Evolutionary conservation across 2,888 invertebrate species (phyloP).

Genomic region (Drosophila rubida): DNA sequence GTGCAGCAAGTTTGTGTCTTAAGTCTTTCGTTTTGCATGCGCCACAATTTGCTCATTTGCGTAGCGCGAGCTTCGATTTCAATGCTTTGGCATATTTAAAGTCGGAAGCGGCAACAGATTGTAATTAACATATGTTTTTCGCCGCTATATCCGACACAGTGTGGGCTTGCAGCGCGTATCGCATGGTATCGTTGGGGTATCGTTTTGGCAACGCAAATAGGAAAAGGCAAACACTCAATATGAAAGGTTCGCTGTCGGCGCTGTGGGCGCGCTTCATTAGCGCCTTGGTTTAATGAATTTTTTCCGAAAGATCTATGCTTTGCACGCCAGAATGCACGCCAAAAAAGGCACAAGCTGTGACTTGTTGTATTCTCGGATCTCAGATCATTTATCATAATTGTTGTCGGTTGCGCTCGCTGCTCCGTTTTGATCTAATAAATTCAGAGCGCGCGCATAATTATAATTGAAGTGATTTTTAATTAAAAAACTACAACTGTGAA

Average conservation of each 20-base stretch:
- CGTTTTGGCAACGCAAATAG: constrained; percentile 12
- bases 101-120: constrained; percentile 53
- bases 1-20: constrained; percentile 47
- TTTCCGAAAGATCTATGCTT: constrained; percentile 6
- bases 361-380: constrained; percentile 12
- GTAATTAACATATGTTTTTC: constrained; percentile 48
- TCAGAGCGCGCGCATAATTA: constrained; percentile 57
- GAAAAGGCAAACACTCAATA: constrained; percentile 33
- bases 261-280: constrained; percentile 69
- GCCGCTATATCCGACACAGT: constrained; percentile 13
- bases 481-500: constrained; percentile 55
- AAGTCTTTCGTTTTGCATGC: constrained; percentile 57
- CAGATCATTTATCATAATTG: constrained; percentile 50
- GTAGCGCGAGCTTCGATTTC: constrained; percentile 26
- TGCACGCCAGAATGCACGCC: constrained; percentile 52
- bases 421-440: constrained; percentile 53
- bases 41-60: constrained; percentile 31
- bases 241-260: constrained; percentile 51
- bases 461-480: constrained; percentile 72
- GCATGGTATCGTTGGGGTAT: neutral
- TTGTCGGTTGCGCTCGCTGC: constrained; percentile 14
- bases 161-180: constrained; percentile 22
- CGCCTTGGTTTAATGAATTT: constrained; percentile 49
- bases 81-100: constrained; percentile 38
- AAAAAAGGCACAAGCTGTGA: constrained; percentile 29